A percentile compares a stretch with the other conserved stretches of the same genome.
Conservation (phyloP, 2,113 vertebrate species). For the Sterna hirundo region DNA sequence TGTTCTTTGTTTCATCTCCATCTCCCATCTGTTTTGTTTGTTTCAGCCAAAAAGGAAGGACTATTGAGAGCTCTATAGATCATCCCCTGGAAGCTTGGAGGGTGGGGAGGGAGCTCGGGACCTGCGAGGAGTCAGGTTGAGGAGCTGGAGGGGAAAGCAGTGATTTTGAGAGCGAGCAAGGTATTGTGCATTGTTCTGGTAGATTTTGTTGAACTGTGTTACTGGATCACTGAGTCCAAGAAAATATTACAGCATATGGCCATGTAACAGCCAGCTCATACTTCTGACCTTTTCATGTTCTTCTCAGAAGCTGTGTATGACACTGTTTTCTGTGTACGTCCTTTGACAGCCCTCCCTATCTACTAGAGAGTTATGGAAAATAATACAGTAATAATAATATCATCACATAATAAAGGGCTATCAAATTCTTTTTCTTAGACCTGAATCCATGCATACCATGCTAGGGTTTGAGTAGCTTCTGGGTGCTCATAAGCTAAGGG, state of each 20-base stretch:
- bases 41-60: background rate
- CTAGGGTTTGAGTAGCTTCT: background rate
- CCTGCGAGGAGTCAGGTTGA: background rate
- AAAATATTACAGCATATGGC: background rate
- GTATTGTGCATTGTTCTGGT: background rate
- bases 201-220: slow-evolving; percentile 3
- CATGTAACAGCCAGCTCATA: background rate
- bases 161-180: background rate
- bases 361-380: background rate
- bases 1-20: background rate
- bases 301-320: background rate
- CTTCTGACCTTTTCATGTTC: background rate
- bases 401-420: background rate
- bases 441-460: background rate
- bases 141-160: background rate
- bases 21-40: background rate
- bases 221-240: background rate
- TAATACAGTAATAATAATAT: background rate
- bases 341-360: background rate
- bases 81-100: background rate
- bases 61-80: background rate
- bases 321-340: background rate
- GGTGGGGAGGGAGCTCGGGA: background rate
- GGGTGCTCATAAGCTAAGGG: background rate
- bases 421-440: background rate